These are phyloP conservation scores for Scolanthus callimorphus DNA, from an alignment of 92 coral and sea anemone species.

Conservation along the genomic window DNA sequence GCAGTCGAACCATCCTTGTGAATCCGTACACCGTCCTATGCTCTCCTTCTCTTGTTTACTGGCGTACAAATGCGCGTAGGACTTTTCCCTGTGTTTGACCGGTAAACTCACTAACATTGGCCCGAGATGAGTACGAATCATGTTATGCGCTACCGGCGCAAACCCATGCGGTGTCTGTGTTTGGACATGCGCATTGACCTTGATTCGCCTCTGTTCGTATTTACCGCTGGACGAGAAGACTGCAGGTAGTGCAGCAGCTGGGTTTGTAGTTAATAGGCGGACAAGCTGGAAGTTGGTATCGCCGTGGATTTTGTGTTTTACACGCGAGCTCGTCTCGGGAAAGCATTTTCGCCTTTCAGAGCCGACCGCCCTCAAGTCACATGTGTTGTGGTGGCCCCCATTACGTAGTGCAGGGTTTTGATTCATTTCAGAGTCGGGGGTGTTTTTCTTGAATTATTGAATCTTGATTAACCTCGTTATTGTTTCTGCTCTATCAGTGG, in stretches of 20 bases:
- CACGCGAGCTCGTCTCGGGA: neutral
- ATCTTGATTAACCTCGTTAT: too few relatives aligned
- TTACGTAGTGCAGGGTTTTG: neutral
- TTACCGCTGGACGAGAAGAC: conserved; percentile 48
- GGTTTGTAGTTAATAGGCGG: conserved; percentile 76
- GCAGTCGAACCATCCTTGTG: conserved; percentile 56
- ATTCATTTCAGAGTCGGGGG: neutral
- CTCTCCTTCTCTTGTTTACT: conserved; percentile 61
- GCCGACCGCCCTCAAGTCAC: neutral
- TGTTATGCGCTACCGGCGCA: conserved; percentile 18
- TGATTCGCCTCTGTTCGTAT: conserved; percentile 25
- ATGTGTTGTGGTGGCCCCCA: neutral
- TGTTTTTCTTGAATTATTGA: too few relatives aligned
- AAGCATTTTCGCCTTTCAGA: neutral
- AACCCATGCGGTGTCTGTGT: conserved; percentile 27
- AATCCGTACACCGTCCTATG: conserved; percentile 64
- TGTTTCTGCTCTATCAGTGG: neutral
- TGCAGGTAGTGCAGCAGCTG: conserved; percentile 78
- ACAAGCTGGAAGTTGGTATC: conserved; percentile 67
- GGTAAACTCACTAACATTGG: conserved; percentile 19
- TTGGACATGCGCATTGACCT: conserved; percentile 19
- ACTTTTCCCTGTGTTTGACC: conserved; percentile 28
- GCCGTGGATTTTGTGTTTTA: neutral
- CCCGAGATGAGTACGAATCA: conserved; percentile 5
- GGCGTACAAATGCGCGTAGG: conserved; percentile 44